Evolutionary conservation across 2,113 vertebrate species (phyloP), one percentile per base, ranked within the genome.

Genomic region (Rhipidura dahli): DNA sequence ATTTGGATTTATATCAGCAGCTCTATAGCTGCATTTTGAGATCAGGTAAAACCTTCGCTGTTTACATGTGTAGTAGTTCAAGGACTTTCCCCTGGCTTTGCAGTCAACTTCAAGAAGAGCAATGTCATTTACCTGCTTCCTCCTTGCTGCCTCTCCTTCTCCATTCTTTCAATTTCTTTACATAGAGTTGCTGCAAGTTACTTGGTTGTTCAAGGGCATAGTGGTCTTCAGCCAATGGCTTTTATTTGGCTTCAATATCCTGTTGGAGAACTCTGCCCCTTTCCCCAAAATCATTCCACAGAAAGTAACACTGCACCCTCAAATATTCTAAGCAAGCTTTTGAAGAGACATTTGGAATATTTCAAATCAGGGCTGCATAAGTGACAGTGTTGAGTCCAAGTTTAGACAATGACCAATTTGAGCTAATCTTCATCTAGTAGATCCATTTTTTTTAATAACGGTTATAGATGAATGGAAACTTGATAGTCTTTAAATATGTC

Each of bases 401-500:
- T 81, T 12, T 77, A 59, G 28, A 17, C 13, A 49, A 16, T 71
- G 44, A 79, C 14, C 24, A 44, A 6, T 66, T 84, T 89, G 56
- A 87, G 37, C 2, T 4, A 85, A 83, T 63, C 27, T 80, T 53
- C 61, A 27, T 27, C 28, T 72, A 23, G n/a, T 3, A 72, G 33
- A 19, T 40, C 7, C 33, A 19, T 40, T 59, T 66, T 89, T 51
- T 24, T 64, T 15, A 15, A 22, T 64, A 71, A 47, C 75, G 7
- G 24, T 4, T 81, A 31, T 24, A 51, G 61, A 35, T 87, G 40
- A 87, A 79, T 79, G 49, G 40, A 63, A 82, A 22, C 14, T n/a
- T 89, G 44, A 47, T 75, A 40, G 27, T 23, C 28, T 87, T 92
- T 89, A 89, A 84, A 31, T 75, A 44, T n/a, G 35, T 66, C 50